Evolutionary conservation across 30 jellyfish, hydroid and myxozoan species (phyloP).

Genomic region (Hydractinia symbiolongicarpus): DNA sequence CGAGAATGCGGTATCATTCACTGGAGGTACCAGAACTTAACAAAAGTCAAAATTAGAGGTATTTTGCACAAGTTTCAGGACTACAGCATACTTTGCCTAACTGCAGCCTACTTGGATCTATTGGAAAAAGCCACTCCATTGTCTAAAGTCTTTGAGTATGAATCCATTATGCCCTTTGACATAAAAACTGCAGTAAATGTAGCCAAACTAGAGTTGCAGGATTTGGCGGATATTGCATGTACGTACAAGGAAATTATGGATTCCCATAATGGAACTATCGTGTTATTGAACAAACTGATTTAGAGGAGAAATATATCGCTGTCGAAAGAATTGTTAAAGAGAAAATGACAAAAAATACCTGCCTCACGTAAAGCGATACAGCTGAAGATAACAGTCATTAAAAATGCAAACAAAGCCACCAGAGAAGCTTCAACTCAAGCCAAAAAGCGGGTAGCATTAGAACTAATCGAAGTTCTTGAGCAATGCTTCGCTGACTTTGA

Average conservation of each 20-base stretch:
- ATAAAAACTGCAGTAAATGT: constrained; percentile 5
- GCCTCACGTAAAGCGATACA: background rate
- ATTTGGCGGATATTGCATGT: constrained; percentile 35
- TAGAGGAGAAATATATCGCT: background rate
- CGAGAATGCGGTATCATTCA: constrained; percentile 22
- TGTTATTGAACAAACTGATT: background rate
- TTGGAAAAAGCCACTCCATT: constrained; percentile 23
- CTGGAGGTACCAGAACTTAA: constrained; percentile 26
- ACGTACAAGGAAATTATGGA: constrained; percentile 41
- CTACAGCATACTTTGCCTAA: constrained; percentile 36
- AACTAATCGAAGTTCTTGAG: background rate
- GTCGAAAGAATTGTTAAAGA: background rate
- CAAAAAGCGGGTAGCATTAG: background rate
- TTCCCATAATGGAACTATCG: constrained; percentile 20
- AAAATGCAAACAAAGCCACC: background rate
- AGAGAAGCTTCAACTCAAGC: background rate
- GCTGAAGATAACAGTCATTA: background rate
- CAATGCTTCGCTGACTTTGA: background rate
- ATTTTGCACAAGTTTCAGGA: constrained; percentile 40
- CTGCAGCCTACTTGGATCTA: constrained; percentile 36
- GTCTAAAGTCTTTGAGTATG: constrained; percentile 18
- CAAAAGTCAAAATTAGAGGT: constrained; percentile 38
- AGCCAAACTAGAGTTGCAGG: constrained; percentile 45
- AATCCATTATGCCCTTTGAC: constrained; percentile 31
- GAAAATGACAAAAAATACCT: background rate